Evolutionary conservation across 2,888 invertebrate species (phyloP).

Genomic region (Lasioglossum villosulum): DNA sequence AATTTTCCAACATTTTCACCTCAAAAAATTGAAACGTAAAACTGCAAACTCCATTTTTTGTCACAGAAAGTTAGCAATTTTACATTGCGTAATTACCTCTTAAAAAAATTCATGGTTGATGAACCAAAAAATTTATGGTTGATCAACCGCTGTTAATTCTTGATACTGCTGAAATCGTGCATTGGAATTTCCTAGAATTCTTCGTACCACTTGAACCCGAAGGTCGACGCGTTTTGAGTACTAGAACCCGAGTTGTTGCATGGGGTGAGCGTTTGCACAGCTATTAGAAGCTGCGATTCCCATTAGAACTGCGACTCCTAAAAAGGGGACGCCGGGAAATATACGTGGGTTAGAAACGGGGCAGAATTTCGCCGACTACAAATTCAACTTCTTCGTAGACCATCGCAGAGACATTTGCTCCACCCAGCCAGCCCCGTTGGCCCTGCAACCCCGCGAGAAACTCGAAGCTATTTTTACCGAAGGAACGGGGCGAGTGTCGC

Average conservation of each 20-base stretch:
- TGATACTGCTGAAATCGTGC: neutral
- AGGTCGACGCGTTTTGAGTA: neutral
- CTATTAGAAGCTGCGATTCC: neutral
- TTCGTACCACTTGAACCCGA: neutral
- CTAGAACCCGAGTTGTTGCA: neutral
- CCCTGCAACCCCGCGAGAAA: constrained; percentile 49
- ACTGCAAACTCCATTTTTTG: neutral
- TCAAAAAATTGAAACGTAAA: neutral
- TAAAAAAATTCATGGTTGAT: neutral
- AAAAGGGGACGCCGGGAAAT: constrained; percentile 33
- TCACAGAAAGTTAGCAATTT: neutral
- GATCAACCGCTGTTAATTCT: neutral
- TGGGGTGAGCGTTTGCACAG: neutral
- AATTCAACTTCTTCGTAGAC: constrained; percentile 55
- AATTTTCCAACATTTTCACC: neutral
- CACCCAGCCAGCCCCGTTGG: constrained; percentile 18
- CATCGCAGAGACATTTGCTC: constrained; percentile 45
- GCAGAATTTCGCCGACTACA: constrained; percentile 52
- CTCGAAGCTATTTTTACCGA: constrained; percentile 66
- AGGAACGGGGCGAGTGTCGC: constrained; percentile 63
- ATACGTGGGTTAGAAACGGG: constrained; percentile 49
- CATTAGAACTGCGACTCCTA: constrained; percentile 23
- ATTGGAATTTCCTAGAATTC: neutral
- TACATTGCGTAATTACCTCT: neutral
- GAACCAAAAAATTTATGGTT: neutral